Conservation (phyloP, 2,888 invertebrate genomes). For the Drosophila histrio region DNA sequence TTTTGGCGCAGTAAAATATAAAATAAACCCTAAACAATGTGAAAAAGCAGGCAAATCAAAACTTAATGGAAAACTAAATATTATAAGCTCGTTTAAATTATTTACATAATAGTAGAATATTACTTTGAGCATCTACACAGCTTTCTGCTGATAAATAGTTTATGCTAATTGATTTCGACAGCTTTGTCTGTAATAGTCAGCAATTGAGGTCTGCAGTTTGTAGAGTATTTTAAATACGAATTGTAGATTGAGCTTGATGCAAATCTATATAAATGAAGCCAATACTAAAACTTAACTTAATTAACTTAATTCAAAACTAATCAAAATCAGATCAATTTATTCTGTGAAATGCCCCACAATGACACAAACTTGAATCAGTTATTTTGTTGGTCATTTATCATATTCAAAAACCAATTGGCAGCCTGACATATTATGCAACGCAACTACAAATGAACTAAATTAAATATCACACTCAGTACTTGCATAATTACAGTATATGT, state of each 20-base stretch:
- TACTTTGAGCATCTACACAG: not conserved
- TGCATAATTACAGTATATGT: not conserved
- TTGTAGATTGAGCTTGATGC: too few species aligned
- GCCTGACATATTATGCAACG: constrained; percentile 1
- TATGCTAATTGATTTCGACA: too few species aligned
- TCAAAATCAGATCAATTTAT: not conserved
- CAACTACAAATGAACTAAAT: not conserved
- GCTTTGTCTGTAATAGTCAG: too few species aligned
- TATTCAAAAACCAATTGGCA: not conserved
- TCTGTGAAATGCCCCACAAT: not conserved
- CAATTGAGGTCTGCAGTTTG: too few species aligned
- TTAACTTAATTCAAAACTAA: not conserved
- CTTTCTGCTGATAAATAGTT: not conserved
- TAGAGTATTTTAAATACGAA: too few species aligned
- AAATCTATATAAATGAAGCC: too few species aligned
- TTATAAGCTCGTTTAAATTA: too few species aligned
- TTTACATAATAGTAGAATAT: too few species aligned
- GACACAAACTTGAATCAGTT: not conserved
- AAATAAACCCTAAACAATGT: not conserved
- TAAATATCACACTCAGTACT: not conserved
- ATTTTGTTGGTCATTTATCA: not conserved
- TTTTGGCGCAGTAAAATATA: constrained; percentile 11
- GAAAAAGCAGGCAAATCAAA: not conserved
- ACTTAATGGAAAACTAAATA: constrained; percentile 9
- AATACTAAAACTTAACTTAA: too few species aligned